Conservation (phyloP, 2,888 invertebrate species). For the Sturmia bella region DNA sequence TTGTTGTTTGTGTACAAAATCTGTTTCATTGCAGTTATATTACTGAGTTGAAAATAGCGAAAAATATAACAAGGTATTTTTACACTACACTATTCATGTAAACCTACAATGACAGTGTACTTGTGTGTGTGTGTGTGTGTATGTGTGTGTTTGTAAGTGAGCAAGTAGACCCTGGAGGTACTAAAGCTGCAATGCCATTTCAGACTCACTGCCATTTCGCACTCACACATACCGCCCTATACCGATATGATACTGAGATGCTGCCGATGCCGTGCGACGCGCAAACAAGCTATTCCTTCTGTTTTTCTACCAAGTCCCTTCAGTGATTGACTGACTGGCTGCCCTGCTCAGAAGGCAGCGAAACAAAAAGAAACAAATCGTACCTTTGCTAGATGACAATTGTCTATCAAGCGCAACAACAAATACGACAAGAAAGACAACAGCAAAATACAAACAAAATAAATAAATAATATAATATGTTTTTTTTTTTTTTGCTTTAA, state of each 20-base stretch:
- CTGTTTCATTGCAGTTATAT: slow-evolving; percentile 53
- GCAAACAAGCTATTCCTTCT: slow-evolving; percentile 45
- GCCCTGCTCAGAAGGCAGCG: slow-evolving; percentile 24
- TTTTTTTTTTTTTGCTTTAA: slow-evolving; percentile 21
- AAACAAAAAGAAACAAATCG: not conserved
- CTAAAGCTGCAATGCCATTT: slow-evolving; percentile 67
- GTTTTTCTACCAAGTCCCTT: slow-evolving; percentile 31
- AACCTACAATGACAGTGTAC: slow-evolving; percentile 37
- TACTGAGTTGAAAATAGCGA: slow-evolving; percentile 36
- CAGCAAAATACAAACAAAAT: slow-evolving; percentile 55
- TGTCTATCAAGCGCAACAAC: slow-evolving; percentile 70
- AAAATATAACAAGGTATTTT: slow-evolving; percentile 67
- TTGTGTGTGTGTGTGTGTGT: not conserved
- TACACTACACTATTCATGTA: slow-evolving; percentile 57
- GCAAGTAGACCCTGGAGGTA: slow-evolving; percentile 69
- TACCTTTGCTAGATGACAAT: slow-evolving; percentile 69
- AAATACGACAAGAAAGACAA: slow-evolving; percentile 51
- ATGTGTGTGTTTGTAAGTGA: slow-evolving; percentile 50
- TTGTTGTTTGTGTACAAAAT: not conserved
- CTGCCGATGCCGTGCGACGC: slow-evolving; percentile 13
- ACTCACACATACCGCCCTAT: not conserved
- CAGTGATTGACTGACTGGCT: slow-evolving; percentile 17
- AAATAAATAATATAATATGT: slow-evolving; percentile 62
- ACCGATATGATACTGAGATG: slow-evolving; percentile 32
- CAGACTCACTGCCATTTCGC: slow-evolving; percentile 24